Base-by-base conservation (phyloP, 2,797 vertebrate genomes). In the Hoplostethus mediterraneus region DNA sequence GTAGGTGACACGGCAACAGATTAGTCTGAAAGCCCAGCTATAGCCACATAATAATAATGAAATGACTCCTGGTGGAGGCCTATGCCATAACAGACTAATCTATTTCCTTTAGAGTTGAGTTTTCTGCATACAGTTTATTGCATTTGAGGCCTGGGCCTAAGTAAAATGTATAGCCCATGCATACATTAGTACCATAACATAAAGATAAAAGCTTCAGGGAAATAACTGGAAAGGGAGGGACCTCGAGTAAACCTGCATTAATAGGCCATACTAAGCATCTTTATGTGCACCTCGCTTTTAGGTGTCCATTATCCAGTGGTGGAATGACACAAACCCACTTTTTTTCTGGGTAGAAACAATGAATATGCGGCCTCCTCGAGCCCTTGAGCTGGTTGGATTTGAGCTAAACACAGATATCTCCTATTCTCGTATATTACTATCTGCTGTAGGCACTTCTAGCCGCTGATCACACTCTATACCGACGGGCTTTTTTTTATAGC, bases 351-450 rank as follows among this genome's bases (percentile, higher is more conserved):
- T 40, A 40, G 40, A 40, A 44, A 44, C 3, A 87, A 90, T 76
- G 86, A 88, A 89, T 83, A 89, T 75, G 42, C 13, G 42, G 42
- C 42, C 42, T 44, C 4, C 11, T 44, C 11, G 11, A 44, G 42
- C 13, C 42, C 77, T 55, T 31, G 65, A 84, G 70, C 73, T 55
- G 75, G 17, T 66, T n/a, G 58, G 75, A 87, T 89, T 36, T 75
- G 75, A 82, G 79, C 86, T 85, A 89, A 87, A 80, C 70, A 45
- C 58, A 78, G 59, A 69, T 71, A 51, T 67, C 54, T 67, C 49
- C 62, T 25, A 52, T 56, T 73, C 16, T 40, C 62, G 67, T 54
- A 54, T 44, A 65, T 55, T 72, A 51, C 49, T 14, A 48, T n/a
- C 45, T 25, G 28, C 45, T 60, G 30, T 12, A 17, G 21, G 31